A percentile compares a stretch with the other conserved stretches of the same genome.
These are phyloP conservation scores for Drosophila trapezifrons DNA, from an alignment of 1,140 invertebrate genomes.

Conservation along the genomic window DNA sequence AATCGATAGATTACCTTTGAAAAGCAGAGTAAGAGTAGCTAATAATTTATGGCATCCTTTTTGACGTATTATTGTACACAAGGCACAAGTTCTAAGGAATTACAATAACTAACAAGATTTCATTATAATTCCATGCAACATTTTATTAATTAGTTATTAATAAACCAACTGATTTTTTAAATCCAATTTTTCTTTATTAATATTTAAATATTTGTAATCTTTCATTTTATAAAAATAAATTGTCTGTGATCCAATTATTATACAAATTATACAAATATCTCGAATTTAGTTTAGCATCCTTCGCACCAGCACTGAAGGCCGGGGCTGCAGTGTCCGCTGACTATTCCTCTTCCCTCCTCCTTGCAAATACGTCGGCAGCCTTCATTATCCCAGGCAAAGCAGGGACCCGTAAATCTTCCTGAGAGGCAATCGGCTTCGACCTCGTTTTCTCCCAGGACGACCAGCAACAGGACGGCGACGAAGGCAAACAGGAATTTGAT, in stretches of 20 bases:
- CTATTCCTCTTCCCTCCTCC: conserved; percentile 7
- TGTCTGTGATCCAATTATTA: neutral
- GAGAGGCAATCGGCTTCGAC: conserved; percentile 21
- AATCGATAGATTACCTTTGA: no score
- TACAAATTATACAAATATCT: neutral
- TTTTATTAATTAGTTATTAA: neutral
- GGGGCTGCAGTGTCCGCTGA: conserved; percentile 7
- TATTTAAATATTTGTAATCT: neutral
- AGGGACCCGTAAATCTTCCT: conserved; percentile 2
- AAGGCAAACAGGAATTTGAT: conserved; percentile 15
- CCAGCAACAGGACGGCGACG: conserved; percentile 13
- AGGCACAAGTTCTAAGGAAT: no score
- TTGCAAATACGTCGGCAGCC: conserved; percentile 8
- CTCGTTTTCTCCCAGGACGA: conserved; percentile 17
- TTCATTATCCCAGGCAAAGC: conserved; percentile 15
- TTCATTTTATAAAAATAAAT: neutral
- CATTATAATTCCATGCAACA: neutral
- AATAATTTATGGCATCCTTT: no score
- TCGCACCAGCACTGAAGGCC: conserved; percentile 15
- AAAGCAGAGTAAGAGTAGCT: no score
- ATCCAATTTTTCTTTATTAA: neutral
- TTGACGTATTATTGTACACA: no score
- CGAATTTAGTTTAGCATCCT: conserved; percentile 5
- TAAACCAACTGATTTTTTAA: neutral
- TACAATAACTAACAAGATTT: no score